Conservation (phyloP, 2,113 vertebrate genomes). For the Pao palembangensis region DNA sequence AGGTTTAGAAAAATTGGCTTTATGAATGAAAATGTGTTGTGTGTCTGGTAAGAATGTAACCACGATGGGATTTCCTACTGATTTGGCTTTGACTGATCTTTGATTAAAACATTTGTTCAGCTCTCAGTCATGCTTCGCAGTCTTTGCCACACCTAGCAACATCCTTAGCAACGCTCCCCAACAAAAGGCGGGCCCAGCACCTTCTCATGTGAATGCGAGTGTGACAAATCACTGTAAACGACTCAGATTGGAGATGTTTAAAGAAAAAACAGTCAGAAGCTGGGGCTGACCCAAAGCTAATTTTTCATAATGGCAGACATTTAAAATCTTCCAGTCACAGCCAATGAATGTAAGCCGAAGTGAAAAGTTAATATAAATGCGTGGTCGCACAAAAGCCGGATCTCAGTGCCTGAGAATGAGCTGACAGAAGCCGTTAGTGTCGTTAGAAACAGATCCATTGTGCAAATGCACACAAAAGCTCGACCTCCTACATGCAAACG, state of each 20-base stretch:
- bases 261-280: slow-evolving; percentile 50
- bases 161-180: not conserved
- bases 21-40: too few species aligned
- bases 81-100: slow-evolving; percentile 11
- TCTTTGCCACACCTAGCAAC: slow-evolving; percentile 14
- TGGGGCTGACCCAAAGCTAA: slow-evolving; percentile 60
- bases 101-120: slow-evolving; percentile 14
- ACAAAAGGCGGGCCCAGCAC: not conserved
- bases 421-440: slow-evolving; percentile 24
- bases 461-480: slow-evolving; percentile 28
- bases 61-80: slow-evolving; percentile 14
- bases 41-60: not conserved
- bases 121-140: not conserved
- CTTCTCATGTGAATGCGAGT: slow-evolving; percentile 21
- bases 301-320: slow-evolving; percentile 59
- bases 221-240: slow-evolving; percentile 31
- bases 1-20: too few species aligned
- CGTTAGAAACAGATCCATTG: slow-evolving; percentile 31
- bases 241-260: slow-evolving; percentile 33
- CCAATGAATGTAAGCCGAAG: slow-evolving; percentile 15
- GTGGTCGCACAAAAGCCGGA: too few species aligned
- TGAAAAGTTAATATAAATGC: slow-evolving; percentile 3
- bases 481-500: slow-evolving; percentile 1
- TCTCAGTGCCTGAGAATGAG: slow-evolving; percentile 38
- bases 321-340: slow-evolving; percentile 48